Base-by-base conservation (phyloP, 1,140 invertebrate species). In the Papilio machaon region DNA sequence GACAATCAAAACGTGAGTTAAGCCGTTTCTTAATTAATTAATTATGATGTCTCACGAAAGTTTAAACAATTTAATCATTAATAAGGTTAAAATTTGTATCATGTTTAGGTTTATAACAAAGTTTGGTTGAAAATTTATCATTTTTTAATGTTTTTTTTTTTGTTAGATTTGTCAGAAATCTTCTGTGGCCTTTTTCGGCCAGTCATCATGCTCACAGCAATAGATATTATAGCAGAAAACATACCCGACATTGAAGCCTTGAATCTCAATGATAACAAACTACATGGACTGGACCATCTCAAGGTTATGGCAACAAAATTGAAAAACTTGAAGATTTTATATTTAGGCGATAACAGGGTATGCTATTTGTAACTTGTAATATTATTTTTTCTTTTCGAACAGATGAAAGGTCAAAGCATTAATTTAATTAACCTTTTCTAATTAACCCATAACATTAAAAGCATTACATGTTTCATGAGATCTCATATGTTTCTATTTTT, bases 301-400 rank as follows among this genome's bases (percentile, higher is more conserved):
- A 96, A 95, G 82, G 91, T 95, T 4, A 84, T 98, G 8, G 90
- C 95, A 8, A 94, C 95, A 30, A 97, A 97, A 81, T 95, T 98
- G 81, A 95, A 97, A 8, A 95, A 96, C 85, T 91, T 99, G 3
- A 98, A 97, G 89, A 97, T 97, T 80, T 94, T 99, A 3, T 97
- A 98, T 90, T 91, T 99, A 81, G 96, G 96, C 5, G 97, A 98
- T 84, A 99, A 99, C 90, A 97, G 96, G 95, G 98, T 99, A 93
- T 95, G 94, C 90, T 81, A 82, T 79, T 82, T 64, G 13, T 81
- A 30, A 38, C 5, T 47, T 19, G 15, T 79, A 8, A 49, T 76
- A 38, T 49, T 78, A 3, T 79, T 23, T 64, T 7, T 19, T 60
- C n/a, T n/a, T 23, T 60, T 15, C 8, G 5, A 8, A 70, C 10